Evolutionary conservation across 2,797 vertebrate genomes (phyloP).

Genomic region (Artibeus lituratus): DNA sequence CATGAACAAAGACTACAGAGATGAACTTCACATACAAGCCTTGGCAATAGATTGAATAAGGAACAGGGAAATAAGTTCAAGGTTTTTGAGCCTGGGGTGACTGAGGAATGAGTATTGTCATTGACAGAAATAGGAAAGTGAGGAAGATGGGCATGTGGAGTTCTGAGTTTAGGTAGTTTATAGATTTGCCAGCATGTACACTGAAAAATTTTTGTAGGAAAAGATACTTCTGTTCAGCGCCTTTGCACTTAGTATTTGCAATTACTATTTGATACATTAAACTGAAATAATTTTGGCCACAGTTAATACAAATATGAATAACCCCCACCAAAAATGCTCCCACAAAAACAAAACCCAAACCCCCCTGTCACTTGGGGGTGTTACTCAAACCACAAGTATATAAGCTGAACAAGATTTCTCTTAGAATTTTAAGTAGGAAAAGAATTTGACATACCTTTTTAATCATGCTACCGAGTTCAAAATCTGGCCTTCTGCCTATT

Average conservation of each 20-base stretch:
- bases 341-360: neutral
- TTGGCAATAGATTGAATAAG: neutral
- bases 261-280: neutral
- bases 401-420: neutral
- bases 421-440: conserved; percentile 33
- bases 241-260: conserved; percentile 41
- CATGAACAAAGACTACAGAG: neutral
- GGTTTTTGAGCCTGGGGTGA: neutral
- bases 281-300: neutral
- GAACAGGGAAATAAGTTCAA: neutral
- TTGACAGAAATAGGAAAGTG: neutral
- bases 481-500: conserved; percentile 86
- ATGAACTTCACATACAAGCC: neutral
- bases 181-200: neutral
- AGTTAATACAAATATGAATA: neutral
- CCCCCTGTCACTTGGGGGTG: neutral
- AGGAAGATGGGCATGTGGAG: neutral
- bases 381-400: neutral
- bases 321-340: neutral
- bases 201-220: neutral
- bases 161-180: neutral
- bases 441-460: conserved; percentile 85
- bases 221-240: neutral
- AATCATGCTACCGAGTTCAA: conserved; percentile 90
- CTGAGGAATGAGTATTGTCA: neutral